phyloP scores from a whole-genome alignment of 2,113 vertebrate genomes.

The Marmota flaviventris region DNA sequence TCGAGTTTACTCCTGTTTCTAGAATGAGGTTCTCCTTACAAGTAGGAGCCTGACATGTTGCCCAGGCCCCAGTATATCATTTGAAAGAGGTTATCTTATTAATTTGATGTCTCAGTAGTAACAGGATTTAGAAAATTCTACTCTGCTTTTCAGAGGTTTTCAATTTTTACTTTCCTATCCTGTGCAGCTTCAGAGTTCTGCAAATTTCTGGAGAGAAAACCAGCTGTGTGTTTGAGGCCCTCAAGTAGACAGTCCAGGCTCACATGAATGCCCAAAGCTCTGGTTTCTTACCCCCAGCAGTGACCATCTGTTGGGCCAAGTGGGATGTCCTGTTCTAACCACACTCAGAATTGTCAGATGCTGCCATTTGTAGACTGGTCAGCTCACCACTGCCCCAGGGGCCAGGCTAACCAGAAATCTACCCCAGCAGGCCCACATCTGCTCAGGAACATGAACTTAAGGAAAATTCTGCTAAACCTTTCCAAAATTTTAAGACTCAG shows the following conservation, averaged over 20 bases:
- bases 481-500: background rate
- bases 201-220: background rate
- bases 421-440: background rate
- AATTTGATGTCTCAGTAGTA: background rate
- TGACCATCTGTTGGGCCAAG: background rate
- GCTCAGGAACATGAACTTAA: background rate
- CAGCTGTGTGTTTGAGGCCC: background rate
- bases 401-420: background rate
- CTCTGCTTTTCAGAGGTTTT: background rate
- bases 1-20: background rate
- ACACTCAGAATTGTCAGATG: background rate
- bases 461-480: slow-evolving; percentile 7
- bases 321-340: background rate
- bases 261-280: background rate
- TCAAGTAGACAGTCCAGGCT: background rate
- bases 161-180: background rate
- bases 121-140: background rate
- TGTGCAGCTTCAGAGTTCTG: background rate
- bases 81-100: too few relatives aligned
- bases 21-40: background rate
- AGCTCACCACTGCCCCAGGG: background rate
- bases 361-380: too few relatives aligned
- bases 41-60: background rate
- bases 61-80: background rate
- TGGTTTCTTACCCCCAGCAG: background rate